phyloP scores from a whole-genome alignment of 2,113 vertebrate genomes.

The Nesogale talazaci region DNA sequence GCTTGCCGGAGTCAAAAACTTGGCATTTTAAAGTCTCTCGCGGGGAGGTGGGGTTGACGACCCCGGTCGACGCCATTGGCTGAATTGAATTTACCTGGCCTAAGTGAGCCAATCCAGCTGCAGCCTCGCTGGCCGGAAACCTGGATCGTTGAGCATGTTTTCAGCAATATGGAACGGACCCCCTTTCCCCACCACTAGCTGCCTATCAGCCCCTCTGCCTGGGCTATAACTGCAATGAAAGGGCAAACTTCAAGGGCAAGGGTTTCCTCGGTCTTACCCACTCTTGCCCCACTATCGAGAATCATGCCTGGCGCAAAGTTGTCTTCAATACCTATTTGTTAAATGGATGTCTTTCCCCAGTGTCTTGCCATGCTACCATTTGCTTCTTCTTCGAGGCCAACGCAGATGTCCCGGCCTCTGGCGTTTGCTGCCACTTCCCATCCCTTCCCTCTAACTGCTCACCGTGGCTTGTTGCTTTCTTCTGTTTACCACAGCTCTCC shows the following conservation, averaged over 20 bases:
- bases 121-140: no score
- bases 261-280: background rate
- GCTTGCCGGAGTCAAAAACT: no score
- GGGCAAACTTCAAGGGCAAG: background rate
- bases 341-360: background rate
- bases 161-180: no score
- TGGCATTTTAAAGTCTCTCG: no score
- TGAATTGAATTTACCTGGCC: no score
- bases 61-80: no score
- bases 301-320: background rate
- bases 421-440: background rate
- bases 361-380: slow-evolving; percentile 2
- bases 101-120: no score
- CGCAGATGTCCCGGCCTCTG: slow-evolving; percentile 21
- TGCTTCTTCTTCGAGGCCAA: slow-evolving; percentile 44
- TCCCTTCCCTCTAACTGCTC: background rate
- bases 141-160: no score
- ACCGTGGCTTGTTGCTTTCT: background rate
- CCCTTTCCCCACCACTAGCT: no score
- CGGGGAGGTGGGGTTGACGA: no score
- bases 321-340: background rate
- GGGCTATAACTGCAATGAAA: background rate
- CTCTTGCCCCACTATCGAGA: background rate
- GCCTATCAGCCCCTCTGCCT: no score
- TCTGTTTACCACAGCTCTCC: background rate